A percentile compares a stretch with the other conserved stretches of the same genome.
Evolutionary conservation across 2,113 vertebrate species (phyloP).

Genomic region (Ptyas mucosa): DNA sequence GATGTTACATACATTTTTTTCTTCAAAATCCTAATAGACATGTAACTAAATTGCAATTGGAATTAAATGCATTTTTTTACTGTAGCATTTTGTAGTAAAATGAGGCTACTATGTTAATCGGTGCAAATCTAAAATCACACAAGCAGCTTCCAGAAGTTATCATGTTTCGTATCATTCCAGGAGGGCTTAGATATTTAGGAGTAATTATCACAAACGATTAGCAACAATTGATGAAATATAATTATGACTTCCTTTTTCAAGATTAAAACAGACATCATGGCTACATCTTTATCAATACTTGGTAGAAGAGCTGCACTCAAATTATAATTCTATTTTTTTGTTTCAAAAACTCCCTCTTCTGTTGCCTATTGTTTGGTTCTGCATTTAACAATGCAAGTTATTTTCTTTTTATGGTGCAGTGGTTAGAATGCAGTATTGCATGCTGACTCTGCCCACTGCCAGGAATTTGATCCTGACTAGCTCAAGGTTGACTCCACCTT

Average conservation of each 20-base stretch:
- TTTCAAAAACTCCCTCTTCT: not conserved
- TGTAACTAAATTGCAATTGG: not conserved
- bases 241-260: not conserved
- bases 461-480: not conserved
- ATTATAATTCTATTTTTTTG: not conserved
- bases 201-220: not conserved
- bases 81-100: not conserved
- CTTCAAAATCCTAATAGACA: not conserved
- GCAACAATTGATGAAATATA: not conserved
- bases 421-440: not conserved
- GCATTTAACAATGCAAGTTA: not conserved
- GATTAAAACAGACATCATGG: not conserved
- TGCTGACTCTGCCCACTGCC: not conserved
- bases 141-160: not conserved
- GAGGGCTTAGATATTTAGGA: not conserved
- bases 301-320: not conserved
- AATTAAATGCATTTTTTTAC: not conserved
- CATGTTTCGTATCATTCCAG: not conserved
- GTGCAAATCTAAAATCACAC: not conserved
- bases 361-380: not conserved
- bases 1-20: not conserved
- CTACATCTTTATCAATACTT: not conserved
- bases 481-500: not conserved
- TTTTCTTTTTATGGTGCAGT: not conserved
- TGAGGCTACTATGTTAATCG: not conserved